phyloP scores from a whole-genome alignment of 2,113 vertebrate species.

The Salvator merianae region DNA sequence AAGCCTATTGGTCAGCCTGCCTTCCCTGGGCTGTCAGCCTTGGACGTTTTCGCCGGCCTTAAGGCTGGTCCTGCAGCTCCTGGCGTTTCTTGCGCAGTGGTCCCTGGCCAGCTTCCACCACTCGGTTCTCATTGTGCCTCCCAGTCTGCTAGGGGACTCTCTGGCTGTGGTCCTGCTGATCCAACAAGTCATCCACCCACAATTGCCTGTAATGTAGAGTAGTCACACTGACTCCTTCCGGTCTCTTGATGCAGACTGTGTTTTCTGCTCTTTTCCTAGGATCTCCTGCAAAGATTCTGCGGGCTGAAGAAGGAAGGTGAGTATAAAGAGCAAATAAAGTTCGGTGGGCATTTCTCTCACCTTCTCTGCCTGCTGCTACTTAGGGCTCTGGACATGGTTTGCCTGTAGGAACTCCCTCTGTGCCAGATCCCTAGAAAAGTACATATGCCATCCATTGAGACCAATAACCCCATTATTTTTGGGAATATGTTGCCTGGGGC shows the following conservation, averaged over 20 bases:
- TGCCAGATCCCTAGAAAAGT: neutral
- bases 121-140: neutral
- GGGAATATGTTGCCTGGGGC: no score
- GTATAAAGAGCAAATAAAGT: neutral
- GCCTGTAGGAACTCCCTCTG: neutral
- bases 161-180: neutral
- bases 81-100: no score
- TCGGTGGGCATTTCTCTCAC: neutral
- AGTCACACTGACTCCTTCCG: rapidly evolving
- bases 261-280: constrained; percentile 41
- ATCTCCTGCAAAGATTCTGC: constrained; percentile 37
- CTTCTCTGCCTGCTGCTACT: neutral
- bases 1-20: no score
- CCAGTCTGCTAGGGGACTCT: neutral
- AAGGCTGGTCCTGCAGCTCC: no score
- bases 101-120: no score
- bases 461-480: no score
- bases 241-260: neutral
- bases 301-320: constrained; percentile 60
- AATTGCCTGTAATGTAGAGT: rapidly evolving
- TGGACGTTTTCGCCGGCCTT: no score
- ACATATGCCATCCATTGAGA: neutral
- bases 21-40: no score
- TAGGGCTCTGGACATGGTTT: neutral
- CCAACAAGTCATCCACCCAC: neutral